Evolutionary conservation across 1,140 invertebrate genomes (phyloP), one percentile per base, ranked within the genome.

Genomic region (Drosophila miranda): DNA sequence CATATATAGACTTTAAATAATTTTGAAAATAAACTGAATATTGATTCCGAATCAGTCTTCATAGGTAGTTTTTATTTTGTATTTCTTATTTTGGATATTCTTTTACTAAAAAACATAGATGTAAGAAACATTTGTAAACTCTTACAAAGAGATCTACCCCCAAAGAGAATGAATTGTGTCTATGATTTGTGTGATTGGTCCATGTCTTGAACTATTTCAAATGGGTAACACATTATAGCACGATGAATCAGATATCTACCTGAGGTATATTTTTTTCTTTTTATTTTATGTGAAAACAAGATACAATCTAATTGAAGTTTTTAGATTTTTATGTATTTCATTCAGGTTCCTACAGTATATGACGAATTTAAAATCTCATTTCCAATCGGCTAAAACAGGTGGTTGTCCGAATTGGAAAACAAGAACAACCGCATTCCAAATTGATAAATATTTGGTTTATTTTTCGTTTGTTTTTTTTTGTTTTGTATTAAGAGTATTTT

Each of bases 1-100:
- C 30, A 16, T 48, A 54, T 61, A 38, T 13, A 38, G 34, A 38
- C 5, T 54, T 67, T 48, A 64, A 61, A 67, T 28, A 14, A 28
- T 60, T 16, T 50, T 26, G 26, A 34, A 34, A 34, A 13, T 11
- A 13, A 13, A 4, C 11, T 38, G 11, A 38, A 38, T 38, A 38
- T 13, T 38, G 34, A 38, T 38, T 38, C 1, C 34, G 11, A 38
- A 13, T 38, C 30, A 34, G 30, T 34, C 30, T 34, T 34, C 3
- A 34, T 34, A 3, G 9, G 7, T 9, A 13, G 11, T n/a, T 9
- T 9, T 13, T 9, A 26, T 46, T 66, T 55, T 55, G 6, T 30
- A 34, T 54, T 16, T 23, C 19, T 19, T 19, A 19, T 8, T 41
- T 67, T 68, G 61, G 9, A 38, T 13, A 38, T 5, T 38, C 11